A percentile compares a stretch with the other conserved stretches of the same genome.
phyloP scores from a whole-genome alignment of 2,113 vertebrate species.

The Mesembrinibis cayennensis region DNA sequence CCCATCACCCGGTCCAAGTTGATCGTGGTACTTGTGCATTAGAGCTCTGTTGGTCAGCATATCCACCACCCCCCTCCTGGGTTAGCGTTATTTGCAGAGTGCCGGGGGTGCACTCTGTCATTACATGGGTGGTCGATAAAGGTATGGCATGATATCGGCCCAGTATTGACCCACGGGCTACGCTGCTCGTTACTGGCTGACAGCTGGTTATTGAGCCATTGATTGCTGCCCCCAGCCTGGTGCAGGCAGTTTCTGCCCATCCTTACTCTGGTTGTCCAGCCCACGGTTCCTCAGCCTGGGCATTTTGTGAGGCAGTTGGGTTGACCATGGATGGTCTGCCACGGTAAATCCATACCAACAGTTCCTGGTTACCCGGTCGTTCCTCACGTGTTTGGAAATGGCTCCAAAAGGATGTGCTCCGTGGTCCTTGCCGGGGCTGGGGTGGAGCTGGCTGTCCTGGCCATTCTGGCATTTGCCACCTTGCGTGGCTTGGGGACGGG shows the following conservation, averaged over 20 bases:
- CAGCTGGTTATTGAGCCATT: neutral
- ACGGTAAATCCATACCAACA: fast-evolving
- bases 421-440: neutral
- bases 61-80: neutral
- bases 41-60: fast-evolving
- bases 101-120: neutral
- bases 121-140: neutral
- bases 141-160: neutral
- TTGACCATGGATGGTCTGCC: neutral
- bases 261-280: neutral
- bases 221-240: neutral
- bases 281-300: fast-evolving
- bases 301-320: fast-evolving
- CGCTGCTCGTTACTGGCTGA: neutral
- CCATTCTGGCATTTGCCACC: neutral
- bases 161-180: fast-evolving
- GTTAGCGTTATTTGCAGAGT: fast-evolving
- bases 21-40: fast-evolving
- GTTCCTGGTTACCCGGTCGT: neutral
- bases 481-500: fast-evolving
- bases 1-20: neutral
- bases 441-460: neutral
- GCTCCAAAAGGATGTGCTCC: neutral
- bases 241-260: neutral
- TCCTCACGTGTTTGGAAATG: fast-evolving